Conservation (phyloP, 2,113 vertebrate genomes). For the Daphoenositta chrysoptera region DNA sequence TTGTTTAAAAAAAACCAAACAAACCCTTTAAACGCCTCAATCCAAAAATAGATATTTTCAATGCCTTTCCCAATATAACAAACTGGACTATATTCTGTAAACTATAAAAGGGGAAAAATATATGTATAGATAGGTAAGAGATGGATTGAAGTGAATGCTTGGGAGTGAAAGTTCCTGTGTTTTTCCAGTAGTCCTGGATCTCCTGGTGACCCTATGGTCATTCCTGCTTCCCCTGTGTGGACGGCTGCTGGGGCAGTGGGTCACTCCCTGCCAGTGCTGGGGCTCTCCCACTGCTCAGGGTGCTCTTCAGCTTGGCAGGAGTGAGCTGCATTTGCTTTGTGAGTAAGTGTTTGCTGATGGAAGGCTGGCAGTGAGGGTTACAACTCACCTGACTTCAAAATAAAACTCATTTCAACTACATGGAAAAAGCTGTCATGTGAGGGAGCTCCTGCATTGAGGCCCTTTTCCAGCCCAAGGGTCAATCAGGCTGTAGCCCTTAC, state of each 20-base stretch:
- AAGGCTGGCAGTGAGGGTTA: not conserved
- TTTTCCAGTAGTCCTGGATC: not conserved
- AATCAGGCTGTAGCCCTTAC: not conserved
- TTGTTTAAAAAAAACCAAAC: not conserved
- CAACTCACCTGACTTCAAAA: not conserved
- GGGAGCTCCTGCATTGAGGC: not conserved
- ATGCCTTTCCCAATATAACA: not conserved
- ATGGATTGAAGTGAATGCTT: not conserved
- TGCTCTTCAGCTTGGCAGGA: not conserved
- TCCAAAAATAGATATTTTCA: not conserved
- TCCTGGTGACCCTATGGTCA: rapidly evolving
- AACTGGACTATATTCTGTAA: not conserved
- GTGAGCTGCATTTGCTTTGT: not conserved
- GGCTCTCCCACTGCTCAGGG: not conserved
- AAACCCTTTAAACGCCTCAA: not conserved
- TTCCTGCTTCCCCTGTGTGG: not conserved
- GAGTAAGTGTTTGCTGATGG: not conserved
- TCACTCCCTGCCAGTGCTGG: rapidly evolving
- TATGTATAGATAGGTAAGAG: not conserved
- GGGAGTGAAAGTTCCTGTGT: not conserved
- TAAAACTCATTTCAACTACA: not conserved
- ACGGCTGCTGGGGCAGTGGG: not conserved
- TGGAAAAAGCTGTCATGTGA: not conserved
- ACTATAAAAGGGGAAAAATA: not conserved
- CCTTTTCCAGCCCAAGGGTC: not conserved